Conservation (phyloP, 2,888 invertebrate species). For the Helicoverpa assulta region DNA sequence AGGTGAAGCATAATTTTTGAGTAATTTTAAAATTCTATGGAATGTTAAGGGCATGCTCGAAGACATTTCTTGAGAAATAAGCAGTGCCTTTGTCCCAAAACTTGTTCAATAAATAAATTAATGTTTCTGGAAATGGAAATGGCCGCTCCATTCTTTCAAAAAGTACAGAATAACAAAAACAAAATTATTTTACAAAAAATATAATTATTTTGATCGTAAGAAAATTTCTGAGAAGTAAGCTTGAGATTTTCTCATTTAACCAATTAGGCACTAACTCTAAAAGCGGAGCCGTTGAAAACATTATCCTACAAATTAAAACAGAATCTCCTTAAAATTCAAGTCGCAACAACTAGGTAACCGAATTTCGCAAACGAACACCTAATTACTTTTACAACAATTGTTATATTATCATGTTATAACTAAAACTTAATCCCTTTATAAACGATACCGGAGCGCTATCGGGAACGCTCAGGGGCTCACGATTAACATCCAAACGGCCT, state of each 20-base stretch:
- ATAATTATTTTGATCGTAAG: not conserved
- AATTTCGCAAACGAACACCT: constrained; percentile 9
- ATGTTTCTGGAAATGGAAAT: too few species aligned
- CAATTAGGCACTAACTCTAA: not conserved
- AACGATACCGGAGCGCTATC: constrained; percentile 52
- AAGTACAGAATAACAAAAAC: too few species aligned
- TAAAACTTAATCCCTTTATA: constrained; percentile 38
- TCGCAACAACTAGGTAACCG: not conserved
- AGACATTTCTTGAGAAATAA: too few species aligned
- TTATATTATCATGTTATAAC: constrained; percentile 36
- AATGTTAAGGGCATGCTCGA: too few species aligned
- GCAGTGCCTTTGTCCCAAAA: too few species aligned
- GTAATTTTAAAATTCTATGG: too few species aligned
- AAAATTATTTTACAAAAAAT: too few species aligned
- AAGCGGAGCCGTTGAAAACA: not conserved
- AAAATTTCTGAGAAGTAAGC: not conserved
- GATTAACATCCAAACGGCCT: constrained; percentile 62
- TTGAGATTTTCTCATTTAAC: not conserved
- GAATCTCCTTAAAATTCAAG: not conserved
- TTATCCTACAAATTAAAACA: not conserved
- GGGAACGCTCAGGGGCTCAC: constrained; percentile 41
- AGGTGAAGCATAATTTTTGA: too few species aligned
- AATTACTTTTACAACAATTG: constrained; percentile 30
- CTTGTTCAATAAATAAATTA: too few species aligned
- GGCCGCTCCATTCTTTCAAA: too few species aligned